These are phyloP conservation scores for Dinocampus coccinellae DNA, from an alignment of 2,888 invertebrate species.

Conservation along the genomic window DNA sequence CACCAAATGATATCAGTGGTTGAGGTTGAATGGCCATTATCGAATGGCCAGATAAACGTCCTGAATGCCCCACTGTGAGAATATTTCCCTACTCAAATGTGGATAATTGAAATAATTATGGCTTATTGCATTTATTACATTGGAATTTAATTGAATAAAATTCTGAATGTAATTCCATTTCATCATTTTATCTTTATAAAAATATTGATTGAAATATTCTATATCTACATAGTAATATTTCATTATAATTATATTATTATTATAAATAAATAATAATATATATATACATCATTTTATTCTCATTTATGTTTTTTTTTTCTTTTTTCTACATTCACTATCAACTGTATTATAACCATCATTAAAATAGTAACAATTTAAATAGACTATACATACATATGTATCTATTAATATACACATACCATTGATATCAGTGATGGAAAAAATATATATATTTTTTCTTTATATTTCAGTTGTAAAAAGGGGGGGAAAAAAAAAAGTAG, in stretches of 20 bases:
- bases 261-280: too few relatives aligned
- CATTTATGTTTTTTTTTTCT: too few relatives aligned
- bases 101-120: neutral
- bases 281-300: too few relatives aligned
- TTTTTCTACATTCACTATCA: too few relatives aligned
- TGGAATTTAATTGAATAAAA: neutral
- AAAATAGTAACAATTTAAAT: too few relatives aligned
- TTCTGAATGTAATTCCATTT: neutral
- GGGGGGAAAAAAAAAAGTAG: neutral
- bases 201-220: neutral
- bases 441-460: neutral
- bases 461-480: neutral
- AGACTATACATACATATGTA: too few relatives aligned
- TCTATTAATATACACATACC: neutral
- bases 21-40: slow-evolving; percentile 9
- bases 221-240: too few relatives aligned
- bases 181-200: too few relatives aligned
- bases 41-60: slow-evolving; percentile 19
- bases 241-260: too few relatives aligned
- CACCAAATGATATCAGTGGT: slow-evolving; percentile 21
- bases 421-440: neutral
- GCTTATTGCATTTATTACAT: neutral
- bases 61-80: neutral
- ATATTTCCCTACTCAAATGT: neutral
- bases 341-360: too few relatives aligned